These are phyloP conservation scores for Danionella dracula DNA, from an alignment of 2,797 vertebrate species.

Conservation along the genomic window DNA sequence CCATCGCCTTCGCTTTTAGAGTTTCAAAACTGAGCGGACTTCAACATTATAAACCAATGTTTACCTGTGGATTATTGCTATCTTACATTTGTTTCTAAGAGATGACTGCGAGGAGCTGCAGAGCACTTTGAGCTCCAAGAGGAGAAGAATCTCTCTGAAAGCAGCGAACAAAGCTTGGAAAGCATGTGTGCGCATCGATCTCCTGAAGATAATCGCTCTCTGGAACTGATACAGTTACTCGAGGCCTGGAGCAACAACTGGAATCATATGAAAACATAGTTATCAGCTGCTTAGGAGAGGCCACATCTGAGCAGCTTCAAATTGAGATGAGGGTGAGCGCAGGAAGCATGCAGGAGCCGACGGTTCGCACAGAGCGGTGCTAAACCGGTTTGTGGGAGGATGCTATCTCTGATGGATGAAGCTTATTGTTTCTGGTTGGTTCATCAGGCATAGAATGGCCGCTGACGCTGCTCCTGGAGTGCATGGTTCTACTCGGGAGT, in stretches of 20 bases:
- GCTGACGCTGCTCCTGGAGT: too few relatives aligned
- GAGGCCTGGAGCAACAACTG: slow-evolving; percentile 13
- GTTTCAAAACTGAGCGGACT: too few relatives aligned
- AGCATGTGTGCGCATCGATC: neutral
- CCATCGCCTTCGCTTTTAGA: too few relatives aligned
- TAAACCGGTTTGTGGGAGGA: neutral
- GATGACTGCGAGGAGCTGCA: too few relatives aligned
- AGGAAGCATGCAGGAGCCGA: too few relatives aligned
- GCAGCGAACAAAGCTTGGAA: too few relatives aligned
- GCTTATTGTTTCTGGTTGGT: neutral
- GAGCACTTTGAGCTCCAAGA: too few relatives aligned
- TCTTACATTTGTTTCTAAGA: too few relatives aligned
- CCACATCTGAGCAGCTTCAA: slow-evolving; percentile 30
- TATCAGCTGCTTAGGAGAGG: slow-evolving; percentile 36
- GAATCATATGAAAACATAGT: slow-evolving; percentile 41
- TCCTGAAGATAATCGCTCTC: slow-evolving; percentile 16
- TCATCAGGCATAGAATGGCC: neutral
- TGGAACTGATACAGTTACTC: slow-evolving; percentile 41
- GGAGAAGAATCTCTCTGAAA: neutral
- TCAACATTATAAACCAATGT: too few relatives aligned
- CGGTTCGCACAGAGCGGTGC: neutral
- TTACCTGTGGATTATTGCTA: too few relatives aligned
- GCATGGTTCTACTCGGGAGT: too few relatives aligned
- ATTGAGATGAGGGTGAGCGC: slow-evolving; percentile 31
- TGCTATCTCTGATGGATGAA: neutral